Conservation (phyloP, 2,113 vertebrate species). For the Trochalopteron elliotii region DNA sequence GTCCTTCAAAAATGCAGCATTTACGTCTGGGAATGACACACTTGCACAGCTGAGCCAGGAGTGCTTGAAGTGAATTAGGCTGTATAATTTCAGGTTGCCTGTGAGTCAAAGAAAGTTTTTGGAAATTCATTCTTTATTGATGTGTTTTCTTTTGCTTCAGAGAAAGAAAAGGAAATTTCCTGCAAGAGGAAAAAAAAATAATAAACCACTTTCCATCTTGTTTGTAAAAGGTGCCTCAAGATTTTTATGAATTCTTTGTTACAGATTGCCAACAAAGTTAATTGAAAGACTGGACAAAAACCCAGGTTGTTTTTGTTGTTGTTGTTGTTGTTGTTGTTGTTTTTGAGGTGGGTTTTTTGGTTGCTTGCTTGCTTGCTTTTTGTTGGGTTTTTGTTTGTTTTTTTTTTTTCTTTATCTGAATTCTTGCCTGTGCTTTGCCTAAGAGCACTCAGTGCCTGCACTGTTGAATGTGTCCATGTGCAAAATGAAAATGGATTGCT, state of each 20-base stretch:
- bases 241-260: neutral
- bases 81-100: constrained; percentile 49
- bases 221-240: constrained; percentile 13
- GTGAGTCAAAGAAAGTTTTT: constrained; percentile 13
- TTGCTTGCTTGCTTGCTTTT: too few species aligned
- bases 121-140: constrained; percentile 9
- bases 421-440: constrained; percentile 13
- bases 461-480: neutral
- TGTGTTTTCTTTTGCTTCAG: constrained; percentile 16
- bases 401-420: neutral
- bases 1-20: neutral
- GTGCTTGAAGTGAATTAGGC: constrained; percentile 47
- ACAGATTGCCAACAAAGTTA: constrained; percentile 30
- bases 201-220: neutral
- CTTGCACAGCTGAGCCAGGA: neutral
- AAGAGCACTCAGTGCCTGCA: neutral
- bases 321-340: too few species aligned
- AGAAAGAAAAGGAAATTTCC: constrained; percentile 34
- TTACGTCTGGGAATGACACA: neutral
- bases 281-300: constrained; percentile 24
- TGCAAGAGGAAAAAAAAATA: neutral
- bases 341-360: too few species aligned
- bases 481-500: constrained; percentile 24
- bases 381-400: neutral
- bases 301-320: too few species aligned